Evolutionary conservation across 2,797 vertebrate genomes (phyloP), one percentile per base, ranked within the genome.

Genomic region (Acrossocheilus fasciatus): DNA sequence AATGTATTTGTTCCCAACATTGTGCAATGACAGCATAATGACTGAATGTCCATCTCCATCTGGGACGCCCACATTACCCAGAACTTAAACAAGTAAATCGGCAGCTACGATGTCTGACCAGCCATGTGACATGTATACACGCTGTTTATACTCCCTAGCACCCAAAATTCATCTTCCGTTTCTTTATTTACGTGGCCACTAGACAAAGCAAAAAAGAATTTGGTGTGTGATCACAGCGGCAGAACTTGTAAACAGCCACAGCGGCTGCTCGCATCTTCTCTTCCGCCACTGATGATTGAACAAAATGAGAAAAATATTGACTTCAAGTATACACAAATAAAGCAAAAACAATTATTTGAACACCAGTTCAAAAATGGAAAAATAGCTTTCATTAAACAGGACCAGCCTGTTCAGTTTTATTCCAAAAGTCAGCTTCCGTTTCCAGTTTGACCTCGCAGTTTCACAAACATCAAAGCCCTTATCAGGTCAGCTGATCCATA

Each of bases 361-460:
- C 72, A 84, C 85, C 74, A 84, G 83, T 89, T 87, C 30, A 88
- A 91, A 78, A 90, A 94, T 93, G 93, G 90, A 95, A 94, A 95
- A 94, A 95, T 94, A 93, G 89, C 93, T 92, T 94, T 94, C 91
- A 92, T 93, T 93, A 89, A 92, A 96, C 95, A 96, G 96, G 96
- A 91, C 96, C 96, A 95, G 95, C 96, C 96, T 96, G 96, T 94
- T 92, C 91, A 88, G 89, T 92, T 91, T 90, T 92, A 86, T 87
- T 85, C 86, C 76, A 54, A 88, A 84, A 83, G 54, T 45, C 87
- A 73, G 79, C 17, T 43, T 85, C 43, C 20, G n/a, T 81, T 70
- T 79, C 77, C 45, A 52, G 41, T 78, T 43, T 74, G 26, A 62
- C 64, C 50, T 47, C 17, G 26, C 64, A 72, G 34, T 69, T 80